Conservation (phyloP, 1,140 invertebrate genomes). For the Sminthurides bifidus region DNA sequence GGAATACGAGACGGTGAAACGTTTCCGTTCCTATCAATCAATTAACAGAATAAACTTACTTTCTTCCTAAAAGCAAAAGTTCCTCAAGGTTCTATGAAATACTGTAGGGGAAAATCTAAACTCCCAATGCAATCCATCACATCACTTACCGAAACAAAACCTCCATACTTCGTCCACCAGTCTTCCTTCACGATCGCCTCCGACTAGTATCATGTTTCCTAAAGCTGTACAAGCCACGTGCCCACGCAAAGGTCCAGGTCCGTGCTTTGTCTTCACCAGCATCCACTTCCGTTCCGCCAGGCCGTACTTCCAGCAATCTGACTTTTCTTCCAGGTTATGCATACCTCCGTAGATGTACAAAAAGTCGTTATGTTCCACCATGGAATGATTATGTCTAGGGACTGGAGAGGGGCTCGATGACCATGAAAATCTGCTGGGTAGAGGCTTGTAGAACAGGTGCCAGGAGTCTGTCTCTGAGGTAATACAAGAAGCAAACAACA, state of each 20-base stretch:
- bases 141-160: constrained; percentile 39
- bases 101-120: no score
- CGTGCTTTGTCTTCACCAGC: constrained; percentile 51
- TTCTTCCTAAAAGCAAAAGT: no score
- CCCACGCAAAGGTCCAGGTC: constrained; percentile 64
- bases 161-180: constrained; percentile 70
- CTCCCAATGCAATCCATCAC: no score
- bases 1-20: constrained; percentile 60
- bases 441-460: constrained; percentile 45
- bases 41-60: constrained; percentile 12
- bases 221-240: constrained; percentile 66
- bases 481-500: not conserved
- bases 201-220: constrained; percentile 69
- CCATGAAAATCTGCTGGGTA: constrained; percentile 6
- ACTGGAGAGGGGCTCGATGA: constrained; percentile 1
- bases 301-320: constrained; percentile 77
- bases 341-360: constrained; percentile 85
- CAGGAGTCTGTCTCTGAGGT: constrained; percentile 59
- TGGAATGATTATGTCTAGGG: constrained; percentile 70
- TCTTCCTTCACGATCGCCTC: constrained; percentile 59
- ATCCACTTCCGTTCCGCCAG: constrained; percentile 54
- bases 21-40: constrained; percentile 60
- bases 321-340: constrained; percentile 66
- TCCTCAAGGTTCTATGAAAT: no score
- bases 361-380: constrained; percentile 59